Percentiles rank a stretch among this genome's conserved stretches.
Conservation (phyloP, 2,888 invertebrate species). For the Parnassius glacialis region DNA sequence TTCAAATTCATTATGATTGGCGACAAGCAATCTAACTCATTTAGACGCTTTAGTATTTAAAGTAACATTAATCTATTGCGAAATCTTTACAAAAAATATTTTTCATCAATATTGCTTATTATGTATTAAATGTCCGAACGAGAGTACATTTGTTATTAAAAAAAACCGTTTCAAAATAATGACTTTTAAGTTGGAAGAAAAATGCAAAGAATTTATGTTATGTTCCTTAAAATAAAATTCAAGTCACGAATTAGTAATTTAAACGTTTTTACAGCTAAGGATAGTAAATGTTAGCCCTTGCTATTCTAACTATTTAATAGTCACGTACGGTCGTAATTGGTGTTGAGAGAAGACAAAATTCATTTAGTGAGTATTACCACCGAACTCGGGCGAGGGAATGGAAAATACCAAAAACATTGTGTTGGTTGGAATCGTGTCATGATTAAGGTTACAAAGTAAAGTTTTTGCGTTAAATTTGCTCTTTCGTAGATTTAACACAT, state of each 20-base stretch:
- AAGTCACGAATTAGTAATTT: slow-evolving; percentile 26
- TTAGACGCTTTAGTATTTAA: slow-evolving; percentile 10
- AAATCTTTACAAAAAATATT: no score
- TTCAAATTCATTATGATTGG: slow-evolving; percentile 29
- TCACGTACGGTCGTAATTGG: slow-evolving; percentile 48
- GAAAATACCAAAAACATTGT: slow-evolving; percentile 30
- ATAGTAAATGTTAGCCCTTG: slow-evolving; percentile 29
- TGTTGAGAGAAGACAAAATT: slow-evolving; percentile 44
- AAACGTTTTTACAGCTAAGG: slow-evolving; percentile 31
- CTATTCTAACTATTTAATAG: slow-evolving; percentile 34
- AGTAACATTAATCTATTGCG: background rate
- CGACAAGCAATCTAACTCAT: slow-evolving; percentile 34
- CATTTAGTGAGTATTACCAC: slow-evolving; percentile 37
- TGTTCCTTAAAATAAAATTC: background rate
- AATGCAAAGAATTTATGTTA: no score
- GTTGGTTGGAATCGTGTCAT: slow-evolving; percentile 27
- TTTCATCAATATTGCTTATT: no score
- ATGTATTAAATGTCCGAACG: no score
- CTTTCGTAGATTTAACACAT: background rate
- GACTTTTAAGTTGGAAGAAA: no score
- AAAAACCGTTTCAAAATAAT: no score
- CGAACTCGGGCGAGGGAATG: slow-evolving; percentile 37
- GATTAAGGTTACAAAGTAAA: slow-evolving; percentile 22
- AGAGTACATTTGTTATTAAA: no score
- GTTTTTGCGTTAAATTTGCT: slow-evolving; percentile 7